phyloP scores from a whole-genome alignment of 2,113 vertebrate species.

The Haemorhous mexicanus region DNA sequence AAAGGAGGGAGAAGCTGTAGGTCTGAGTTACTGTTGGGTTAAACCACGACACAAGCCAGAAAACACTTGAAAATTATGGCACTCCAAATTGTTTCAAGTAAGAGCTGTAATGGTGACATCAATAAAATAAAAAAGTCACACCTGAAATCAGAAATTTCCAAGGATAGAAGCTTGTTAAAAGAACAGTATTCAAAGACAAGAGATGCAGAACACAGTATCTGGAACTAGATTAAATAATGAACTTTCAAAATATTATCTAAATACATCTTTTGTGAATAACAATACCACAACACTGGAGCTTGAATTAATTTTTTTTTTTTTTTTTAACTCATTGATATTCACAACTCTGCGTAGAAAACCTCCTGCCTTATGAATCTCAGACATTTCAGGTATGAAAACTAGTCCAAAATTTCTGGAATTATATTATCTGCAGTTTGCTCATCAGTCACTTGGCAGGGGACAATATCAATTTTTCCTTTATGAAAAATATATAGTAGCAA shows the following conservation, averaged over 20 bases:
- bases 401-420: neutral
- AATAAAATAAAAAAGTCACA: neutral
- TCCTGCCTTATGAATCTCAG: neutral
- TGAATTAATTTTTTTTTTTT: neutral
- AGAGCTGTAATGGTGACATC: neutral
- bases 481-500: neutral
- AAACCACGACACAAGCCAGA: neutral
- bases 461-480: neutral
- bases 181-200: neutral
- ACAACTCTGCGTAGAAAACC: neutral
- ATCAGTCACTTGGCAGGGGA: neutral
- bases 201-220: neutral
- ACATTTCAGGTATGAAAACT: neutral
- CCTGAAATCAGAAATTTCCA: neutral
- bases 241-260: neutral
- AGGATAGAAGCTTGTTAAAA: neutral
- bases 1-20: neutral
- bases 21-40: neutral
- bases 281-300: neutral
- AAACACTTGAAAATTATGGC: neutral
- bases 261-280: neutral
- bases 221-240: neutral
- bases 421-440: neutral
- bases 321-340: neutral
- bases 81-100: neutral